phyloP scores from a whole-genome alignment of 2,797 vertebrate species.

The Lithobates pipiens region DNA sequence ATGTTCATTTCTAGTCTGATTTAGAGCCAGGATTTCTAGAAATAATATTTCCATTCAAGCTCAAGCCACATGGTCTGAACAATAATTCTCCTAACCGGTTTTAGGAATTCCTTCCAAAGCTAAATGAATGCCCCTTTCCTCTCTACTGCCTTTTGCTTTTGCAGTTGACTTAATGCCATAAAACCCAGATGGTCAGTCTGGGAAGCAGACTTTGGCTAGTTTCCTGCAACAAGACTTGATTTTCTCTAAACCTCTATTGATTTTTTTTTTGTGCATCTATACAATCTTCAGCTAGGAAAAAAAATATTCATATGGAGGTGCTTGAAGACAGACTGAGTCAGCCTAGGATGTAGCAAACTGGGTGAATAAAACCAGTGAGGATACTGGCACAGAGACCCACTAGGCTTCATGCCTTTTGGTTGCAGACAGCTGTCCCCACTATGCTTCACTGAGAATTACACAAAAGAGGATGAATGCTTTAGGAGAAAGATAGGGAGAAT shows the following conservation, averaged over 20 bases:
- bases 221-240: slow-evolving; percentile 70
- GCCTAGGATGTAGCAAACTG: slow-evolving; percentile 32
- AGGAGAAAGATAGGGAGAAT: slow-evolving; percentile 65
- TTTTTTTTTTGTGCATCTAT: slow-evolving; percentile 69
- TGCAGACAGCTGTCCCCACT: slow-evolving; percentile 73
- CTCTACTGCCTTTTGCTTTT: slow-evolving; percentile 64
- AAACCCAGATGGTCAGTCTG: slow-evolving; percentile 76
- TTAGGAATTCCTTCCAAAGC: slow-evolving; percentile 24
- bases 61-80: background rate
- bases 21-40: background rate
- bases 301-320: slow-evolving; percentile 64
- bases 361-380: slow-evolving; percentile 27
- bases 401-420: slow-evolving; percentile 42
- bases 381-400: slow-evolving; percentile 46
- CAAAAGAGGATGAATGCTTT: slow-evolving; percentile 72
- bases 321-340: slow-evolving; percentile 65
- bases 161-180: slow-evolving; percentile 68
- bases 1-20: no score
- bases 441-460: slow-evolving; percentile 75
- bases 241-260: slow-evolving; percentile 69
- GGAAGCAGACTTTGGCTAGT: slow-evolving; percentile 71
- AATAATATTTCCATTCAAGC: slow-evolving; percentile 4
- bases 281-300: slow-evolving; percentile 65
- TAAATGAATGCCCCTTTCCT: slow-evolving; percentile 40
- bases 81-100: slow-evolving; percentile 7